Conservation (phyloP, 2,888 invertebrate species). For the Drosophila paranaensis region DNA sequence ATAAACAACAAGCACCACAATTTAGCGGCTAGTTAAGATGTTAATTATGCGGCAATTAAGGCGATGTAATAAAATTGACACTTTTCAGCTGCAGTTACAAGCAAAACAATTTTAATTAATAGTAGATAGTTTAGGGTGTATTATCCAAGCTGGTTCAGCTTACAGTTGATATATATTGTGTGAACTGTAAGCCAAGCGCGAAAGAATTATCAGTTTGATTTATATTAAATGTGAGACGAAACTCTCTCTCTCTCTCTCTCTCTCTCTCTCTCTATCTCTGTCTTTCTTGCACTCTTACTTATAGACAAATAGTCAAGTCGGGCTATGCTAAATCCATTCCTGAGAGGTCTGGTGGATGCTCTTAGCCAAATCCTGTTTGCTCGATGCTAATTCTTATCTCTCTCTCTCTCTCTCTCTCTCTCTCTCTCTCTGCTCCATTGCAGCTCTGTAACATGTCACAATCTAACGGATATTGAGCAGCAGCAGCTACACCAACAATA, state of each 20-base stretch:
- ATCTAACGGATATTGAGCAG: slow-evolving; percentile 50
- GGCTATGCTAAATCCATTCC: too few relatives aligned
- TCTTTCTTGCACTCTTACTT: too few relatives aligned
- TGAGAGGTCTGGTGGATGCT: background rate
- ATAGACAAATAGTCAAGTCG: too few relatives aligned
- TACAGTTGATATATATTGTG: too few relatives aligned
- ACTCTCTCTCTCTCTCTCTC: background rate
- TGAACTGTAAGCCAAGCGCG: too few relatives aligned
- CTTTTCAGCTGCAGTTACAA: slow-evolving; percentile 29
- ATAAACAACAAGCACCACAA: slow-evolving; percentile 11
- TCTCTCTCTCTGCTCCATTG: slow-evolving; percentile 13
- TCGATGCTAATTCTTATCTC: slow-evolving; percentile 4
- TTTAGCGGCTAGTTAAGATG: slow-evolving; percentile 48
- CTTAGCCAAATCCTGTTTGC: background rate
- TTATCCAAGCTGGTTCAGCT: background rate
- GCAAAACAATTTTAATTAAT: slow-evolving; percentile 22
- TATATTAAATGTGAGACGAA: background rate
- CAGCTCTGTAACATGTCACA: slow-evolving; percentile 64
- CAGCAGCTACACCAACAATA: slow-evolving; percentile 10
- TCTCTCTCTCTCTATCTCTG: background rate
- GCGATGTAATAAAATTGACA: slow-evolving; percentile 42
- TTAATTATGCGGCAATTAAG: slow-evolving; percentile 58
- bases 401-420: background rate
- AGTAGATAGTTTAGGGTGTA: background rate
- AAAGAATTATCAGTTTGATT: background rate